Conservation (phyloP, 2,113 vertebrate genomes). For the Crotalus helleri region DNA sequence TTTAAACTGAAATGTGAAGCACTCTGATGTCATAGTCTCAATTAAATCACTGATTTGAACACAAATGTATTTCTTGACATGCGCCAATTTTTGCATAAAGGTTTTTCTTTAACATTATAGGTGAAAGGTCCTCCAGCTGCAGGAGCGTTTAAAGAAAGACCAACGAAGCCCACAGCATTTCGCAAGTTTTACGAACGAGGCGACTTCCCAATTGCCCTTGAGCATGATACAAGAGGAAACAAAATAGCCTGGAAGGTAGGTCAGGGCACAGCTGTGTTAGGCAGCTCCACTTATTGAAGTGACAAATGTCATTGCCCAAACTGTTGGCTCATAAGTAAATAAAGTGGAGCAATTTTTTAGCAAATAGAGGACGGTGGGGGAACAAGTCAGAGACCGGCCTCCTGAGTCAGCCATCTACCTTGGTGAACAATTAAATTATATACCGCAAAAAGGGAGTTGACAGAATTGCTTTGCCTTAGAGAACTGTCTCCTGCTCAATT, state of each 20-base stretch:
- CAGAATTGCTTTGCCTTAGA: constrained; percentile 72
- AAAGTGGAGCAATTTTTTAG: constrained; percentile 61
- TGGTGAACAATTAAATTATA: constrained; percentile 76
- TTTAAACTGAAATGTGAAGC: background rate
- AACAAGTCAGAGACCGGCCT: constrained; percentile 52
- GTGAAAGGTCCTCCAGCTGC: constrained; percentile 85
- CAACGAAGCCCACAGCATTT: constrained; percentile 82
- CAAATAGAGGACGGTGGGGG: constrained; percentile 52
- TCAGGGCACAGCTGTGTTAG: constrained; percentile 56
- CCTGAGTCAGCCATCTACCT: constrained; percentile 66
- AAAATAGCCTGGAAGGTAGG: constrained; percentile 96
- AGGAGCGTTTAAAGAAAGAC: constrained; percentile 83
- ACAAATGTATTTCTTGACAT: background rate
- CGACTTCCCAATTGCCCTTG: constrained; percentile 87
- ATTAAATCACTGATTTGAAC: background rate
- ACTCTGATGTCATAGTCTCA: constrained; percentile 13
- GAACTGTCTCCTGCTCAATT: constrained; percentile 70
- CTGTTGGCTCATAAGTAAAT: constrained; percentile 64
- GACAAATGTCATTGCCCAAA: constrained; percentile 64
- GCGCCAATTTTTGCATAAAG: background rate
- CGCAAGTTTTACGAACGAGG: constrained; percentile 90
- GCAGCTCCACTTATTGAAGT: constrained; percentile 55
- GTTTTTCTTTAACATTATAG: constrained; percentile 54
- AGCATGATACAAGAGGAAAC: constrained; percentile 81
- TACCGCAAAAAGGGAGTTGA: constrained; percentile 69